Conservation (phyloP, 2,888 invertebrate species). For the Acheta domesticus region DNA sequence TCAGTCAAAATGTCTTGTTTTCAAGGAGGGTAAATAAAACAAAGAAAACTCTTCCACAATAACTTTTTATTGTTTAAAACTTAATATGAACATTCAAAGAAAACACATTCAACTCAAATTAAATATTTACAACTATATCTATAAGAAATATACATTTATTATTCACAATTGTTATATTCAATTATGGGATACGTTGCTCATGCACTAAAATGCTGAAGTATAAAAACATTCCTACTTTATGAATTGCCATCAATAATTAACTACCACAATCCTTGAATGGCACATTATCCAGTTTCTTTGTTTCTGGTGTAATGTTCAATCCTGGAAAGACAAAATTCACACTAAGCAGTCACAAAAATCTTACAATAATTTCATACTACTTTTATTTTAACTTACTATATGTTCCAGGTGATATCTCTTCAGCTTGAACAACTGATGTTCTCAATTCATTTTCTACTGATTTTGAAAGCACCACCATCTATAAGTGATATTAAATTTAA, state of each 20-base stretch:
- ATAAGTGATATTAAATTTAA: conserved; percentile 41
- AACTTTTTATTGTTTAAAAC: too few species aligned
- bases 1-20: too few species aligned
- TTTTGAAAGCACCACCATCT: conserved; percentile 66
- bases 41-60: too few species aligned
- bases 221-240: too few species aligned
- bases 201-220: too few species aligned
- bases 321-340: conserved; percentile 51
- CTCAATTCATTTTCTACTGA: conserved; percentile 68
- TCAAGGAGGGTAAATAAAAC: too few species aligned
- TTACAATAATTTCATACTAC: not conserved
- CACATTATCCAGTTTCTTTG: conserved; percentile 61
- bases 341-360: conserved; percentile 22
- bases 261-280: conserved; percentile 52
- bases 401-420: conserved; percentile 62
- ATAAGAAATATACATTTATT: too few species aligned
- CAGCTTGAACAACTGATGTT: conserved; percentile 70
- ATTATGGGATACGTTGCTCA: too few species aligned
- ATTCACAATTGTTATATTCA: too few species aligned
- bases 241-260: not conserved
- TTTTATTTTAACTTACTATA: conserved; percentile 56
- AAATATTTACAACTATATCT: too few species aligned
- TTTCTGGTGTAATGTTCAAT: conserved; percentile 59
- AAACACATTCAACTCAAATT: too few species aligned
- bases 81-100: too few species aligned